Percentiles rank a stretch among this genome's conserved stretches.
Conservation (phyloP, 2,797 vertebrate genomes). For the Emys orbicularis region DNA sequence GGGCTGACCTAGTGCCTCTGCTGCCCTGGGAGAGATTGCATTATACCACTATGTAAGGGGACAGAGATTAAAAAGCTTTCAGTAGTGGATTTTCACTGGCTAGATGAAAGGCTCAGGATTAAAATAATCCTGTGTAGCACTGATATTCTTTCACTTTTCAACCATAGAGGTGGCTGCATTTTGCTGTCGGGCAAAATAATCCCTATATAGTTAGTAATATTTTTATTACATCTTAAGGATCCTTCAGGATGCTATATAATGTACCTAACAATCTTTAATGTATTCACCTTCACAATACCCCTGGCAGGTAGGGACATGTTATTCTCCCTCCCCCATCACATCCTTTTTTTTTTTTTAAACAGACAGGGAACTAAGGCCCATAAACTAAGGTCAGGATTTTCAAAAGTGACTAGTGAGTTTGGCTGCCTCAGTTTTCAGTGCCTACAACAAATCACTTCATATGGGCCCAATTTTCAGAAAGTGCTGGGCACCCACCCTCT, state of each 20-base stretch:
- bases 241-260: constrained; percentile 32
- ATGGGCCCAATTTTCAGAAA: not conserved
- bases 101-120: constrained; percentile 69
- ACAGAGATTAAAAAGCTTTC: constrained; percentile 67
- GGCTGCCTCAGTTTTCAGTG: accelerated
- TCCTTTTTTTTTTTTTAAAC: not conserved
- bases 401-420: accelerated
- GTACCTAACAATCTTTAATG: not conserved
- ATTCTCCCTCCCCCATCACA: not conserved
- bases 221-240: constrained; percentile 38
- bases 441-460: not conserved
- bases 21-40: constrained; percentile 45
- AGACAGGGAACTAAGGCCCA: not conserved
- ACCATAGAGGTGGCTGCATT: constrained; percentile 61
- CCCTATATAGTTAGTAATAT: constrained; percentile 57
- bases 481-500: not conserved
- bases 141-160: constrained; percentile 62
- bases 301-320: not conserved
- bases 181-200: constrained; percentile 64
- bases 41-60: constrained; percentile 56
- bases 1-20: constrained; percentile 65
- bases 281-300: constrained; percentile 5
- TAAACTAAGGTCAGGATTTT: accelerated
- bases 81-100: constrained; percentile 50
- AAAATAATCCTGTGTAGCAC: constrained; percentile 61